Conservation (phyloP, 2,888 invertebrate genomes). For the Drepana falcataria region DNA sequence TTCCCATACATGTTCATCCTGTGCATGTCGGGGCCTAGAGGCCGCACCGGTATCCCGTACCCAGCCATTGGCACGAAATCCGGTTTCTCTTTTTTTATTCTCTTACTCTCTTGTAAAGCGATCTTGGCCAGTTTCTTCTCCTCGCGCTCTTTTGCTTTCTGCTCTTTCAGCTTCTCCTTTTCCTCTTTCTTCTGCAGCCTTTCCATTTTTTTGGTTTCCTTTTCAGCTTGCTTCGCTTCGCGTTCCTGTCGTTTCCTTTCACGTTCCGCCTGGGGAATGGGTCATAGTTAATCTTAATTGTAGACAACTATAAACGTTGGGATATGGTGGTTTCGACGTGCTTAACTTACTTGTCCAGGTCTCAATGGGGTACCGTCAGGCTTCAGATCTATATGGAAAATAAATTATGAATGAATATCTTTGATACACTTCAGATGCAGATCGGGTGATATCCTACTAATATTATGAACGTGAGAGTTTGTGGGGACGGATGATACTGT, state of each 20-base stretch:
- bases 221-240: conserved; percentile 70
- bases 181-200: conserved; percentile 72
- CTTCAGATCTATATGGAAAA: conserved; percentile 46
- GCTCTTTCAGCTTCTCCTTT: conserved; percentile 65
- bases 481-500: too few relatives aligned
- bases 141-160: conserved; percentile 69
- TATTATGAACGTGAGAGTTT: too few relatives aligned
- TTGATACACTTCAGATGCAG: background rate
- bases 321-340: too few relatives aligned
- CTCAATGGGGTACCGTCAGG: conserved; percentile 47
- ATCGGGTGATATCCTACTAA: too few relatives aligned
- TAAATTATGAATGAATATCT: conserved; percentile 3
- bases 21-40: conserved; percentile 10
- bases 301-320: too few relatives aligned
- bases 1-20: conserved; percentile 20
- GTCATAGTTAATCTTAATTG: background rate
- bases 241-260: conserved; percentile 77
- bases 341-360: conserved; percentile 54
- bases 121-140: conserved; percentile 62
- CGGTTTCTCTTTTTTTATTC: conserved; percentile 57
- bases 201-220: conserved; percentile 67
- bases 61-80: conserved; percentile 30
- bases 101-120: conserved; percentile 64
- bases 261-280: conserved; percentile 57
- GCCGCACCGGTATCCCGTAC: conserved; percentile 24